A percentile compares a stretch with the other conserved stretches of the same genome.
Evolutionary conservation across 2,113 vertebrate species (phyloP).

Genomic region (Tetrao urogallus): DNA sequence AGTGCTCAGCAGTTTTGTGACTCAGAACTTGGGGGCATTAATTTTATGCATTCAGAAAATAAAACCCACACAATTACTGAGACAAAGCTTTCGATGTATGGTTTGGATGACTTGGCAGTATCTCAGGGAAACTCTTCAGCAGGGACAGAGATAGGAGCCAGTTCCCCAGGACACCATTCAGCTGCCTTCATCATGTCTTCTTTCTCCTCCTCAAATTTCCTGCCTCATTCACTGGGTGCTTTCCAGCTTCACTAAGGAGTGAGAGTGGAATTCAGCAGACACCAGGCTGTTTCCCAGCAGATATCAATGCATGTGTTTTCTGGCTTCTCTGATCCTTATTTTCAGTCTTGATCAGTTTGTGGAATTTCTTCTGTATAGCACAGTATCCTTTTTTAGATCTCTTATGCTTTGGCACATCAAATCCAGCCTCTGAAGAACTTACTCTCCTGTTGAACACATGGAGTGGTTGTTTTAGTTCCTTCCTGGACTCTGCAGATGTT

Average conservation of each 20-base stretch:
- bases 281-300: not conserved
- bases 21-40: conserved; percentile 39
- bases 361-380: not conserved
- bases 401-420: not conserved
- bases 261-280: not conserved
- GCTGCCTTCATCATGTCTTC: conserved; percentile 38
- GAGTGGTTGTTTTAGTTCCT: not conserved
- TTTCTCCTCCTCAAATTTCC: conserved; percentile 41
- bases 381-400: not conserved
- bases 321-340: not conserved
- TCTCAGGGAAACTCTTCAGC: conserved; percentile 38
- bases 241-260: conserved; percentile 34
- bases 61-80: not conserved
- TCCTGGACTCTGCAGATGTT: not conserved
- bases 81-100: conserved; percentile 13
- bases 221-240: conserved; percentile 1
- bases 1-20: conserved; percentile 51
- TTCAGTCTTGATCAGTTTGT: not conserved
- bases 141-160: conserved; percentile 26
- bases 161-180: conserved; percentile 63
- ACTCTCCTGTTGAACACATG: not conserved
- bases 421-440: not conserved
- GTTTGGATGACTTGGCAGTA: conserved; percentile 55
- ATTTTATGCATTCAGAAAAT: conserved; percentile 51
- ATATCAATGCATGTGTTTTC: not conserved